These are phyloP conservation scores for Gymnoscelis rufifasciata DNA, from an alignment of 2,888 invertebrate genomes.

Conservation along the genomic window DNA sequence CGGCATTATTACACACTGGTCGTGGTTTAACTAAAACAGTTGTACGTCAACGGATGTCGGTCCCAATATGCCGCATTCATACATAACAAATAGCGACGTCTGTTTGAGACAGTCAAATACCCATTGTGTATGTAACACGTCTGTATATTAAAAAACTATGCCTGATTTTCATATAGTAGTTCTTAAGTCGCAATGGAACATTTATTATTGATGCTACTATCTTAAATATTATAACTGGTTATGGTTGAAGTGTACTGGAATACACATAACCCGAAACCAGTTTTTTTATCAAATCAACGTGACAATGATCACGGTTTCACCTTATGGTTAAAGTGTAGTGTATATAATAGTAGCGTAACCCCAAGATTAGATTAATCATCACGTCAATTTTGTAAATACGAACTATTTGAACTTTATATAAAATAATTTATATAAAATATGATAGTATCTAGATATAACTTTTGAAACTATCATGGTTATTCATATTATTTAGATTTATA, in stretches of 20 bases:
- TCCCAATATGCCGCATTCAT: slow-evolving; percentile 53
- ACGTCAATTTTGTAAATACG: slow-evolving; percentile 1
- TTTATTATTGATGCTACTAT: too few species aligned
- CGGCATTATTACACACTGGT: slow-evolving; percentile 55
- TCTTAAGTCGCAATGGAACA: slow-evolving; percentile 22
- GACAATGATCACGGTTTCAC: slow-evolving; percentile 25
- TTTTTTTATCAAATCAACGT: slow-evolving; percentile 1
- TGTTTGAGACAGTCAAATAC: slow-evolving; percentile 53
- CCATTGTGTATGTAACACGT: slow-evolving; percentile 50
- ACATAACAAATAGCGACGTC: slow-evolving; percentile 59
- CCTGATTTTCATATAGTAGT: slow-evolving; percentile 29
- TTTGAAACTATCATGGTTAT: too few species aligned
- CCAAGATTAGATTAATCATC: slow-evolving; percentile 22
- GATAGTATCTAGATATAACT: too few species aligned
- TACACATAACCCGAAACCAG: background rate
- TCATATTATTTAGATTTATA: too few species aligned
- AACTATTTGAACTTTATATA: too few species aligned
- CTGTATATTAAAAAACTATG: slow-evolving; percentile 45
- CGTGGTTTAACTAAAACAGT: slow-evolving; percentile 64
- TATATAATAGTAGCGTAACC: slow-evolving; percentile 4
- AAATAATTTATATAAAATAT: too few species aligned
- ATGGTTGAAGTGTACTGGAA: background rate
- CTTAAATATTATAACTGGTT: background rate
- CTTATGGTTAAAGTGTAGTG: slow-evolving; percentile 24
- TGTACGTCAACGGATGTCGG: slow-evolving; percentile 65